These are phyloP conservation scores for Phrynocephalus vlangalii DNA, from an alignment of 2,797 vertebrate species.

Conservation along the genomic window DNA sequence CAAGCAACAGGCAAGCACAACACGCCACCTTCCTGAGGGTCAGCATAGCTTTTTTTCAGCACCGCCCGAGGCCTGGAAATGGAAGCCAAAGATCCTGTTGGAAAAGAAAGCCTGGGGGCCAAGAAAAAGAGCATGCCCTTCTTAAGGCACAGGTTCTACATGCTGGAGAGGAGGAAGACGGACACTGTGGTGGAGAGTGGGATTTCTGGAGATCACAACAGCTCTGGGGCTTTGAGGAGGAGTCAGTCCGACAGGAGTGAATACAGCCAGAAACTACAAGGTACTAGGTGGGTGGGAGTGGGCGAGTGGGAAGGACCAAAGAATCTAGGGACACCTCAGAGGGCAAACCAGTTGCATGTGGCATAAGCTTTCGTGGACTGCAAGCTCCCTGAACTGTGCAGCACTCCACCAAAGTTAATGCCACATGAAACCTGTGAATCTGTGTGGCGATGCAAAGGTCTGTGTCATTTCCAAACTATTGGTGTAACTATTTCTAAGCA, in stretches of 20 bases:
- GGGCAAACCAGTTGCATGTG: too few species aligned
- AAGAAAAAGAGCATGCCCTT: constrained; percentile 88
- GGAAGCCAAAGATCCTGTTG: constrained; percentile 80
- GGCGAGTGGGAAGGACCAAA: background rate
- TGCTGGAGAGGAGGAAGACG: constrained; percentile 91
- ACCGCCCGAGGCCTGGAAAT: constrained; percentile 59
- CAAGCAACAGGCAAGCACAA: background rate
- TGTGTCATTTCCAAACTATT: background rate
- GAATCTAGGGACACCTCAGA: too few species aligned
- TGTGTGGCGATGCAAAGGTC: too few species aligned
- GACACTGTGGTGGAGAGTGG: constrained; percentile 87
- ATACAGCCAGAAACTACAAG: constrained; percentile 95
- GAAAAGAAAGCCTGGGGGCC: constrained; percentile 79
- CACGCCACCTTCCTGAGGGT: background rate
- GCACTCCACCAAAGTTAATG: too few species aligned
- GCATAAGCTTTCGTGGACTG: too few species aligned
- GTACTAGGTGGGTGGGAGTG: constrained; percentile 75
- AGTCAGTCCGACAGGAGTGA: constrained; percentile 97
- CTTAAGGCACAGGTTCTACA: constrained; percentile 82
- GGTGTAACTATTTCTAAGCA: background rate
- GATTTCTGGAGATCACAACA: constrained; percentile 80
- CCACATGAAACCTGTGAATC: too few species aligned
- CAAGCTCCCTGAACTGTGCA: too few species aligned
- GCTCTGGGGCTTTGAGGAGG: constrained; percentile 87
- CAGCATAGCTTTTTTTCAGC: background rate